Percentiles rank a stretch among this genome's conserved stretches.
These are phyloP conservation scores for Sebastes paucispinis DNA, from an alignment of 2,797 vertebrate species.

Conservation along the genomic window DNA sequence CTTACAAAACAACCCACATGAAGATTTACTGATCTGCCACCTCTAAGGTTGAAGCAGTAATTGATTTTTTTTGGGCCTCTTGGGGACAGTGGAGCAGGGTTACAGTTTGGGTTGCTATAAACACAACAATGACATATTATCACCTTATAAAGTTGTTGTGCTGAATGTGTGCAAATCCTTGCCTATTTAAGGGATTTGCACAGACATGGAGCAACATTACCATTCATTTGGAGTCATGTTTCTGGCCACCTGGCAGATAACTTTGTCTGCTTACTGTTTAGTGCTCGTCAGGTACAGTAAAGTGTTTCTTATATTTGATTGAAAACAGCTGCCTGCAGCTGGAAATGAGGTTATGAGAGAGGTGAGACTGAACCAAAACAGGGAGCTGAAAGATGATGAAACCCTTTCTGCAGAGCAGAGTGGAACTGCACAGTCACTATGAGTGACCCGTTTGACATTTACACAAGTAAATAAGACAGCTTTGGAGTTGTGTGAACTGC, in stretches of 20 bases:
- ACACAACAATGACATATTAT: not conserved
- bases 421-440: not conserved
- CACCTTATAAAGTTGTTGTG: not conserved
- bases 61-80: not conserved
- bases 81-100: not conserved
- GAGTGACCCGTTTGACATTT: not conserved
- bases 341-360: not conserved
- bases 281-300: not conserved
- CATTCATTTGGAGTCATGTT: not conserved
- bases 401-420: not conserved
- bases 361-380: not conserved
- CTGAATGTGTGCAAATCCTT: not conserved
- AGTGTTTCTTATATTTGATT: not conserved
- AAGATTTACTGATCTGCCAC: not conserved
- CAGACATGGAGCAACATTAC: not conserved
- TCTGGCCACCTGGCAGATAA: not conserved
- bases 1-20: conserved; percentile 28
- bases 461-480: not conserved
- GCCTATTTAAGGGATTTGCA: not conserved
- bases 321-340: not conserved
- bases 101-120: not conserved
- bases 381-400: not conserved
- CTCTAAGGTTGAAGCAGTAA: not conserved
- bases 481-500: not conserved
- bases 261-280: not conserved